Evolutionary conservation across 2,888 invertebrate genomes (phyloP).

Genomic region (Sicus ferrugineus): DNA sequence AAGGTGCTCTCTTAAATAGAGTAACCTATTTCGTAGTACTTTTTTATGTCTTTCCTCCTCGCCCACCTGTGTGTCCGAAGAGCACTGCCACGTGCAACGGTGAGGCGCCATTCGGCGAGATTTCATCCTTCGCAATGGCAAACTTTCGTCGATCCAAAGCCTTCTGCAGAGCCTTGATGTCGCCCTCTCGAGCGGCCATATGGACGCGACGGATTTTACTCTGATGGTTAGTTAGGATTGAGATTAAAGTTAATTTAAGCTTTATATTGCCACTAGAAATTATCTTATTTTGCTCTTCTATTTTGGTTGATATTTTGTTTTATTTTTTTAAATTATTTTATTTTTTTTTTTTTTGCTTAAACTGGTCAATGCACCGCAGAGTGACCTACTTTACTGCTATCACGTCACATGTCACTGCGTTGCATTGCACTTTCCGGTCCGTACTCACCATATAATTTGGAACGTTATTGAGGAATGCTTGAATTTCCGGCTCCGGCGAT

Average conservation of each 20-base stretch:
- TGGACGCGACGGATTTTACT: constrained; percentile 82
- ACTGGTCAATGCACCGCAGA: background rate
- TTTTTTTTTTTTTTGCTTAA: background rate
- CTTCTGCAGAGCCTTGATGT: constrained; percentile 82
- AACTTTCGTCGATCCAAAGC: constrained; percentile 89
- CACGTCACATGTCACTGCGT: background rate
- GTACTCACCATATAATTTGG: constrained; percentile 82
- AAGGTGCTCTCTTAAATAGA: too few relatives aligned
- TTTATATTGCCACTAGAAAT: background rate
- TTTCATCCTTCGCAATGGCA: constrained; percentile 85
- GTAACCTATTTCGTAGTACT: too few relatives aligned
- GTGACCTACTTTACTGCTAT: background rate
- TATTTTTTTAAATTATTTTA: background rate
- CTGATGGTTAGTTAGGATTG: background rate
- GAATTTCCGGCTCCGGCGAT: constrained; percentile 79
- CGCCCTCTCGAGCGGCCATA: constrained; percentile 83
- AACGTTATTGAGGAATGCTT: constrained; percentile 87
- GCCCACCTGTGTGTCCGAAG: constrained; percentile 79
- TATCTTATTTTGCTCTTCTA: too few relatives aligned
- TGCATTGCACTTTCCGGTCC: background rate
- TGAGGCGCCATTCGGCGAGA: constrained; percentile 83
- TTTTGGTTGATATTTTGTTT: too few relatives aligned
- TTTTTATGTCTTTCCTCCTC: too few relatives aligned
- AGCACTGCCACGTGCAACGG: constrained; percentile 87
- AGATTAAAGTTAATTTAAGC: background rate